Base-by-base conservation (phyloP, 2,797 vertebrate species). In the Leptodactylus fallax region DNA sequence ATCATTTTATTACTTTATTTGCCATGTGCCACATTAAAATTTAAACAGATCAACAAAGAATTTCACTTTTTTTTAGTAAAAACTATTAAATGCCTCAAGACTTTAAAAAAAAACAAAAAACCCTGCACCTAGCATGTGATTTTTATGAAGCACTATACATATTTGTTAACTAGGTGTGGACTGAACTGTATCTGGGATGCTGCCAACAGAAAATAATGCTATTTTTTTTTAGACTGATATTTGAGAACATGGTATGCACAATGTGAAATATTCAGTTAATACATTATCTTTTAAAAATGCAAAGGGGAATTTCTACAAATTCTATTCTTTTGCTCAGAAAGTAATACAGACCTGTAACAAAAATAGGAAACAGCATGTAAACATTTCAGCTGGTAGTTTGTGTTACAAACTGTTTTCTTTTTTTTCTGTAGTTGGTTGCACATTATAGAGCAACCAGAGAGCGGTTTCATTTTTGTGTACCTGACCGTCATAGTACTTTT, bases 151-250 rank as follows among this genome's bases (percentile, higher is more conserved):
- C 21, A 69, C n/a, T 36, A 58, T 74, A 74, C 67, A 87, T 87
- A 81, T 87, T 81, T 81, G 67, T 81, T 60, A n/a, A 81, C 21
- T 47, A 87, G 85, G 79, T 81, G 78, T 8, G 55, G 85, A 49
- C 16, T 71, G 67, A 45, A 80, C 25, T 19, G 25, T 72, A n/a
- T 25, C 81, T 55, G 85, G 85, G 49, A 51, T 14, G 14, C 85
- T 61, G 85, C 85, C 85, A 87, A 81, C 9, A 36, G 12, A 71
- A 86, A 69, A 51, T 19, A 79, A 45, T 45, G 12, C 13, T 60
- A 86, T 21, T 17, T 14, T 36, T 49, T 77, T 17, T 58, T 61
- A 85, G 19, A 55, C 76, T 69, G 25, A 45, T n/a, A 79, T 56
- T 10, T 47, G 45, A 86, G 25, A 86, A 63, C n/a, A 27, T 21